A percentile compares a stretch with the other conserved stretches of the same genome.
Evolutionary conservation across 2,113 vertebrate species (phyloP).

Genomic region (Odontesthes bonariensis): DNA sequence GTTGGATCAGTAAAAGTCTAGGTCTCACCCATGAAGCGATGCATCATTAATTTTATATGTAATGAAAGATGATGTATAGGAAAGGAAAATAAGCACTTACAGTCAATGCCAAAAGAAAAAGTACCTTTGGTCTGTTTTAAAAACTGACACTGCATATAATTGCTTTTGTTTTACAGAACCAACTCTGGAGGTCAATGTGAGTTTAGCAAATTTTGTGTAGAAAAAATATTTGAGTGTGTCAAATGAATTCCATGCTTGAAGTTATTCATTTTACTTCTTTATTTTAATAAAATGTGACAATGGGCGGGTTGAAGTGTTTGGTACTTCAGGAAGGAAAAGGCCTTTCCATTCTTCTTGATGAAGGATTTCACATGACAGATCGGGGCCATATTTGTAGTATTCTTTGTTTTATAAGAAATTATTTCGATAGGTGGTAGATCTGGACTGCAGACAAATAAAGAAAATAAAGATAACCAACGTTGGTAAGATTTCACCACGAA

Average conservation of each 20-base stretch:
- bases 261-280: too few relatives aligned
- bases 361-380: background rate
- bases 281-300: too few relatives aligned
- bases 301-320: too few relatives aligned
- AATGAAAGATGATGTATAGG: constrained; percentile 10
- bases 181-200: background rate
- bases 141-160: background rate
- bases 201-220: too few relatives aligned
- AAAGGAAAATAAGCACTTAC: constrained; percentile 24
- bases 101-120: constrained; percentile 6
- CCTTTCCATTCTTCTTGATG: background rate
- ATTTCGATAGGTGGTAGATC: background rate
- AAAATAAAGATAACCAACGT: background rate
- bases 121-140: background rate
- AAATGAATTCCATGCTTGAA: too few relatives aligned
- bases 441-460: background rate
- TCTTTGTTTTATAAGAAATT: too few relatives aligned
- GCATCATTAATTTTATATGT: constrained; percentile 11
- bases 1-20: constrained; percentile 10
- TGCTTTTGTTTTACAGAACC: background rate
- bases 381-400: background rate
- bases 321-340: too few relatives aligned
- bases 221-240: too few relatives aligned
- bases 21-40: constrained; percentile 21
- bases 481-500: background rate